These are phyloP conservation scores for Aulostomus chinensis DNA, from an alignment of 2,797 vertebrate genomes.

Conservation along the genomic window DNA sequence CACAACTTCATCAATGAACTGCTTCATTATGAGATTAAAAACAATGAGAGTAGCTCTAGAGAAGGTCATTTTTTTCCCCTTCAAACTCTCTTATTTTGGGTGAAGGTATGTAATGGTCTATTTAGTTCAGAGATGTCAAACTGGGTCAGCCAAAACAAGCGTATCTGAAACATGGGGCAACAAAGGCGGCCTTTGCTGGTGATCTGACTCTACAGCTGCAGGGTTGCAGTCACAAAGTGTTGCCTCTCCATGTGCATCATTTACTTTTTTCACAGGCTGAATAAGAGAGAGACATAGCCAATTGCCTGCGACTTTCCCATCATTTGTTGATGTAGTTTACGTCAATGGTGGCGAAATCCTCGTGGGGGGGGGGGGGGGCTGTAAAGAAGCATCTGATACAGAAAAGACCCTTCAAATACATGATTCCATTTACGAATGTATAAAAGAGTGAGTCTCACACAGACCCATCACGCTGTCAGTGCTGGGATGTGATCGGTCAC, in stretches of 20 bases:
- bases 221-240: slow-evolving; percentile 2
- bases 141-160: slow-evolving; percentile 63
- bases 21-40: slow-evolving; percentile 21
- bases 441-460: too few relatives aligned
- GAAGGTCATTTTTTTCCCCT: background rate
- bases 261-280: too few relatives aligned
- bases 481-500: slow-evolving; percentile 11
- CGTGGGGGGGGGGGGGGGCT: too few relatives aligned
- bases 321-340: too few relatives aligned
- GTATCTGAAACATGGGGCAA: slow-evolving; percentile 71
- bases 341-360: too few relatives aligned
- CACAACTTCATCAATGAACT: slow-evolving; percentile 6
- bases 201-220: slow-evolving; percentile 40
- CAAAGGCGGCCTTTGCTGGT: slow-evolving; percentile 43
- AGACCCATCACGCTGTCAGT: too few relatives aligned
- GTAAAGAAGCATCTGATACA: too few relatives aligned
- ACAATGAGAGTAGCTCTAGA: background rate
- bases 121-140: slow-evolving; percentile 38
- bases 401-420: too few relatives aligned
- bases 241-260: too few relatives aligned
- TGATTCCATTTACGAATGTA: too few relatives aligned
- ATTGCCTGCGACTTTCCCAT: too few relatives aligned
- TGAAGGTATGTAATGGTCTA: slow-evolving; percentile 52
- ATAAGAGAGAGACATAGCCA: too few relatives aligned
- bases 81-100: background rate